Evolutionary conservation across 2,113 vertebrate genomes (phyloP).

Genomic region (Hemiprocne comata): DNA sequence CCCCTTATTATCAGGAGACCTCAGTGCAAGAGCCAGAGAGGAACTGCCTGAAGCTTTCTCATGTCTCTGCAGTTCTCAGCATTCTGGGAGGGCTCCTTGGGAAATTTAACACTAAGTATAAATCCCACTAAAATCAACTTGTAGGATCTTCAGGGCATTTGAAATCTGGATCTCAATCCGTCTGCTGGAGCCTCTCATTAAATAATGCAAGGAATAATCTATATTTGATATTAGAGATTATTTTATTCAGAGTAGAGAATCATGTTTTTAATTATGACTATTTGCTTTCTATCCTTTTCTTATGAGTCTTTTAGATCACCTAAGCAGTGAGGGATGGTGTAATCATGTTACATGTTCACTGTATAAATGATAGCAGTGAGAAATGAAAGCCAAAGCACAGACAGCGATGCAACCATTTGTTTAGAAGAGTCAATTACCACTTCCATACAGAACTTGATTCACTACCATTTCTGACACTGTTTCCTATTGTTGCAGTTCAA

Average conservation of each 20-base stretch:
- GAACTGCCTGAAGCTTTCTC: not conserved
- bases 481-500: constrained; percentile 26
- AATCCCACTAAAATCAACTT: not conserved
- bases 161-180: not conserved
- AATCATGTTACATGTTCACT: not conserved
- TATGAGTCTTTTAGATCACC: not conserved
- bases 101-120: not conserved
- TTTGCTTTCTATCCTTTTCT: not conserved
- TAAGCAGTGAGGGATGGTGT: not conserved
- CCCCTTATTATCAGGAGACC: not conserved
- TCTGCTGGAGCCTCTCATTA: not conserved
- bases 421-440: constrained; percentile 50
- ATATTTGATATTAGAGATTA: not conserved
- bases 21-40: not conserved
- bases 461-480: constrained; percentile 21
- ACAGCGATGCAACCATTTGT: not conserved
- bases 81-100: not conserved
- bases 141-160: not conserved
- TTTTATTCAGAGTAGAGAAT: not conserved
- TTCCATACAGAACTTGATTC: constrained; percentile 32
- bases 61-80: not conserved
- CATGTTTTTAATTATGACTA: constrained; percentile 3
- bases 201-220: not conserved
- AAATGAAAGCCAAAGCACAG: not conserved
- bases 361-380: not conserved